Evolutionary conservation across 2,888 invertebrate genomes (phyloP).

Genomic region (Polydrusus tereticollis): DNA sequence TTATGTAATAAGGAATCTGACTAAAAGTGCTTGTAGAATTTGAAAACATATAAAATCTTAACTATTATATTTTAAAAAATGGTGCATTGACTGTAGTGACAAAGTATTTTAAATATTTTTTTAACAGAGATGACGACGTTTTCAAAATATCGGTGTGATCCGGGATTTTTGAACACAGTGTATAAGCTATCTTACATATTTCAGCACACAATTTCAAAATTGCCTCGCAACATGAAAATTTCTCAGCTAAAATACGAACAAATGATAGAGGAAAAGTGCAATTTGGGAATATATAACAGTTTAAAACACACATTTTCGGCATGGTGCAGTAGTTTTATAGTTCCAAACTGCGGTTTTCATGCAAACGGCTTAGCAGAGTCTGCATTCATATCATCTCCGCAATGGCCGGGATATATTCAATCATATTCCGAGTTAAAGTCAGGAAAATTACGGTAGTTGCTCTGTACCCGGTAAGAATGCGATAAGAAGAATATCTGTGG

Average conservation of each 20-base stretch:
- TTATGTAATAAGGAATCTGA: too few relatives aligned
- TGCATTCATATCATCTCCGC: conserved; percentile 31
- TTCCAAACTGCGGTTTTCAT: conserved; percentile 37
- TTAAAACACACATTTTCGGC: conserved; percentile 41
- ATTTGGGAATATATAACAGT: conserved; percentile 34
- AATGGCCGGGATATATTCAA: conserved; percentile 30
- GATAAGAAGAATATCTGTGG: conserved; percentile 4
- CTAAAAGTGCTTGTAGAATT: too few relatives aligned
- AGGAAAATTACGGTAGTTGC: not conserved
- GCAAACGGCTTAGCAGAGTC: conserved; percentile 17
- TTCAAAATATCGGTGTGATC: too few relatives aligned
- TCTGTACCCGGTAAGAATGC: not conserved
- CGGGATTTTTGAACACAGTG: not conserved
- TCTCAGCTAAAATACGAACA: conserved; percentile 12
- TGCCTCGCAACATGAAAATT: conserved; percentile 4
- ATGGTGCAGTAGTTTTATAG: conserved; percentile 41
- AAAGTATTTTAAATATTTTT: too few relatives aligned
- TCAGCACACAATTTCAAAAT: conserved; percentile 16
- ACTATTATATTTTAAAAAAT: too few relatives aligned
- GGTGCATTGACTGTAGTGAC: too few relatives aligned
- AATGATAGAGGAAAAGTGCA: conserved; percentile 25
- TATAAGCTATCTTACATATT: not conserved
- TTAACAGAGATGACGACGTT: too few relatives aligned
- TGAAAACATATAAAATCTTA: too few relatives aligned
- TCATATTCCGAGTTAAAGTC: conserved; percentile 24